These are phyloP conservation scores for Augochlora pura DNA, from an alignment of 1,140 invertebrate species.

Conservation along the genomic window DNA sequence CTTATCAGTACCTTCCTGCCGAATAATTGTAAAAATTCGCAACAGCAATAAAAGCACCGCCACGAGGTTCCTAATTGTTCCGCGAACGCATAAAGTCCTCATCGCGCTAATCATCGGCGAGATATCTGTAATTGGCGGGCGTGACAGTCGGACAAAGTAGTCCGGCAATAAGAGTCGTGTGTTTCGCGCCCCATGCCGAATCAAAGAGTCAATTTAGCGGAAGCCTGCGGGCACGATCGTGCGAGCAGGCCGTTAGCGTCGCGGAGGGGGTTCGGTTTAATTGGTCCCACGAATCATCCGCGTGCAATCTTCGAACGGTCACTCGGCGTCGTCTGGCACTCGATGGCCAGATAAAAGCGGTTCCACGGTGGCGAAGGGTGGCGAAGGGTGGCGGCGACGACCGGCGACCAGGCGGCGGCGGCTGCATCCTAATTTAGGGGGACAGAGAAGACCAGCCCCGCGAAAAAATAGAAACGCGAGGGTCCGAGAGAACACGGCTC, in stretches of 20 bases:
- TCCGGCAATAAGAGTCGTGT: no score
- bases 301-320: constrained; percentile 38
- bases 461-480: constrained; percentile 27
- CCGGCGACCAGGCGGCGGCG: neutral
- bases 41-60: no score
- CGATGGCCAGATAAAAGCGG: constrained; percentile 46
- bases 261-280: neutral
- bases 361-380: neutral
- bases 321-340: constrained; percentile 33
- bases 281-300: constrained; percentile 10
- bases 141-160: no score
- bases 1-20: no score
- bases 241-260: constrained; percentile 27
- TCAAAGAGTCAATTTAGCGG: neutral
- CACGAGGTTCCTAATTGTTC: no score
- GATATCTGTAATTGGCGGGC: no score
- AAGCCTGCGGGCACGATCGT: neutral
- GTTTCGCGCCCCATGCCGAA: no score
- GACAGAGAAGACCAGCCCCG: neutral
- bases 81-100: no score
- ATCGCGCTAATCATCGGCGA: no score
- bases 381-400: neutral
- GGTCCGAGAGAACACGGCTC: constrained; percentile 2
- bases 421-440: constrained; percentile 47
- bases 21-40: no score